These are phyloP conservation scores for Sakesphorus luctuosus DNA, from an alignment of 2,113 vertebrate species.

Conservation along the genomic window DNA sequence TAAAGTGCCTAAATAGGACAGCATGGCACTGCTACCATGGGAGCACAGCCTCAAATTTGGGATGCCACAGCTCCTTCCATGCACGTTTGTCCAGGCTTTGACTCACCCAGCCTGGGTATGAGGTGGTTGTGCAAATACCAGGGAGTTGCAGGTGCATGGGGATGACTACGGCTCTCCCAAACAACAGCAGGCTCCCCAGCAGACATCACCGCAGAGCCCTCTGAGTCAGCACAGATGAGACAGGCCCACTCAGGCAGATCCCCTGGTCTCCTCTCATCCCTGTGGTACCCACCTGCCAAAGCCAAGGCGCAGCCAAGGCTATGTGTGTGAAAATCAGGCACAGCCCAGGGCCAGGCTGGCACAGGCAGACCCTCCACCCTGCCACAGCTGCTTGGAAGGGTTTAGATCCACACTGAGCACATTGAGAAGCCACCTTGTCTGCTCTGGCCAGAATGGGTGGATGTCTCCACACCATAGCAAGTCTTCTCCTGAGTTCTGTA, in stretches of 20 bases:
- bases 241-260: rapidly evolving
- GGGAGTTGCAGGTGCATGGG: rapidly evolving
- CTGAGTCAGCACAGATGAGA: not conserved
- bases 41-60: not conserved
- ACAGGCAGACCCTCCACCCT: not conserved
- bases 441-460: rapidly evolving
- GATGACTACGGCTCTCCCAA: not conserved
- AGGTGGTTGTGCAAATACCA: rapidly evolving
- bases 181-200: not conserved
- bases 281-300: not conserved
- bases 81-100: not conserved
- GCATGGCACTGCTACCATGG: not conserved
- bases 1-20: not conserved
- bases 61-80: not conserved
- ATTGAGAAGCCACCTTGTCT: not conserved
- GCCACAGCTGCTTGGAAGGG: not conserved
- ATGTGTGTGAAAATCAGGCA: not conserved
- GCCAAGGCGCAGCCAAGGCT: not conserved
- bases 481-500: not conserved
- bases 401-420: not conserved
- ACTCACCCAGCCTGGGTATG: not conserved
- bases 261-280: not conserved
- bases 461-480: rapidly evolving
- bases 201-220: not conserved
- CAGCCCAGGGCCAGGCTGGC: not conserved